phyloP scores from a whole-genome alignment of 2,888 invertebrate genomes.

The Crocallis elinguaria region DNA sequence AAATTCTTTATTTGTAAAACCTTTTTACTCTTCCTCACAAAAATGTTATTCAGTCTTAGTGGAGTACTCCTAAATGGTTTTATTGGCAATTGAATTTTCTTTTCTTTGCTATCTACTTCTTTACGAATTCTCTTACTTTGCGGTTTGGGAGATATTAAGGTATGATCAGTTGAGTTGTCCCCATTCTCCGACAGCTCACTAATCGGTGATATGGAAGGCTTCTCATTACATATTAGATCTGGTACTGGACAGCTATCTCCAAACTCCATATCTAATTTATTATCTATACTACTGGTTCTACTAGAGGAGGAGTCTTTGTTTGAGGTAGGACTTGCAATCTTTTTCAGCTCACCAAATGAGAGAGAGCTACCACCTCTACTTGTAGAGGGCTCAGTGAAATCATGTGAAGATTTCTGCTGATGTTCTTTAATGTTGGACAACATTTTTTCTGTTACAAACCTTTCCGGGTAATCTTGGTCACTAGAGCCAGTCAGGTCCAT shows the following conservation, averaged over 20 bases:
- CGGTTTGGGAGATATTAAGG: slow-evolving; percentile 59
- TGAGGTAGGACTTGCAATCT: slow-evolving; percentile 67
- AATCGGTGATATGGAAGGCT: slow-evolving; percentile 80
- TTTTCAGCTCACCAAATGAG: slow-evolving; percentile 77
- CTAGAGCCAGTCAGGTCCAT: slow-evolving; percentile 74
- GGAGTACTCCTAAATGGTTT: slow-evolving; percentile 57
- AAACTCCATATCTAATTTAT: slow-evolving; percentile 70
- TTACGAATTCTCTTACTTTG: slow-evolving; percentile 28
- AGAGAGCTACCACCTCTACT: slow-evolving; percentile 61
- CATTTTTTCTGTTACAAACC: slow-evolving; percentile 64
- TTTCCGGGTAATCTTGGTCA: slow-evolving; percentile 60
- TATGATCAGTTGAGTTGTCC: slow-evolving; percentile 70
- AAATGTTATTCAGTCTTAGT: slow-evolving; percentile 73
- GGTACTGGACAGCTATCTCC: slow-evolving; percentile 78
- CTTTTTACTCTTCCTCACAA: slow-evolving; percentile 77
- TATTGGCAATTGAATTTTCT: slow-evolving; percentile 47
- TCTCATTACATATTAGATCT: slow-evolving; percentile 81
- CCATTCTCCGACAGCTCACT: slow-evolving; percentile 78
- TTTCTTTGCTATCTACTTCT: slow-evolving; percentile 45
- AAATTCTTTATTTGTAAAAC: slow-evolving; percentile 75
- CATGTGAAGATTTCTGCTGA: slow-evolving; percentile 56
- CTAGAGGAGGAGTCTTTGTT: slow-evolving; percentile 57
- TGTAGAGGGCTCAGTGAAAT: slow-evolving; percentile 56
- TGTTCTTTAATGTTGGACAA: slow-evolving; percentile 74
- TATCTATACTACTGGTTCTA: slow-evolving; percentile 58